A percentile compares a stretch with the other conserved stretches of the same genome.
Evolutionary conservation across 2,888 invertebrate species (phyloP).

Genomic region (Deilephila porcellus): DNA sequence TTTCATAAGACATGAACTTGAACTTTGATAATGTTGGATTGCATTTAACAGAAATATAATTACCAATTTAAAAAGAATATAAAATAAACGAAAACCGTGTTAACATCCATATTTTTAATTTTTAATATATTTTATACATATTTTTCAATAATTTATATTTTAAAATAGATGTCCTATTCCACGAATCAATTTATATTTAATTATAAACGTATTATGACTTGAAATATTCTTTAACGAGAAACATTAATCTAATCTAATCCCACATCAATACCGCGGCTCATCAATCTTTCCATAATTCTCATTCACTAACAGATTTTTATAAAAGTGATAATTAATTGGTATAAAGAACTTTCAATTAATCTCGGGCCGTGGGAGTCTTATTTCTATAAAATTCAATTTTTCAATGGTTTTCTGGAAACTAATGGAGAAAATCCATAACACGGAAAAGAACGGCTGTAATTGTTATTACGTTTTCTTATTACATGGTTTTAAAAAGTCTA

Average conservation of each 20-base stretch:
- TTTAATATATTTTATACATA: too few relatives aligned
- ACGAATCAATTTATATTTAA: too few relatives aligned
- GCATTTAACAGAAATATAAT: too few relatives aligned
- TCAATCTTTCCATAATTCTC: conserved; percentile 4
- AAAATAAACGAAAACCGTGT: too few relatives aligned
- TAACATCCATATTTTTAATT: too few relatives aligned
- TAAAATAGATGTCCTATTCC: too few relatives aligned
- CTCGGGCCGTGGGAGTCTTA: neutral
- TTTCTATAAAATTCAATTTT: neutral
- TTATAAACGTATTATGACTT: neutral
- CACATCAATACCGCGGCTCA: neutral
- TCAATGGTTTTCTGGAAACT: neutral
- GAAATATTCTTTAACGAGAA: neutral
- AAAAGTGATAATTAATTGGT: conserved; percentile 10
- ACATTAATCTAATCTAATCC: conserved; percentile 1
- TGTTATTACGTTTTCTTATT: neutral
- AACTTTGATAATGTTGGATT: too few relatives aligned
- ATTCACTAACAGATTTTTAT: conserved; percentile 13
- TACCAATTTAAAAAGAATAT: too few relatives aligned
- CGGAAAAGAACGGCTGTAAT: neutral
- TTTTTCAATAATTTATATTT: too few relatives aligned
- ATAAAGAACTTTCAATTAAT: conserved; percentile 13
- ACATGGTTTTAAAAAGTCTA: too few relatives aligned
- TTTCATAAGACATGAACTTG: too few relatives aligned
- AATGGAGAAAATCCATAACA: neutral